phyloP scores from a whole-genome alignment of 2,888 invertebrate genomes.

The Nomada hirtipes region DNA sequence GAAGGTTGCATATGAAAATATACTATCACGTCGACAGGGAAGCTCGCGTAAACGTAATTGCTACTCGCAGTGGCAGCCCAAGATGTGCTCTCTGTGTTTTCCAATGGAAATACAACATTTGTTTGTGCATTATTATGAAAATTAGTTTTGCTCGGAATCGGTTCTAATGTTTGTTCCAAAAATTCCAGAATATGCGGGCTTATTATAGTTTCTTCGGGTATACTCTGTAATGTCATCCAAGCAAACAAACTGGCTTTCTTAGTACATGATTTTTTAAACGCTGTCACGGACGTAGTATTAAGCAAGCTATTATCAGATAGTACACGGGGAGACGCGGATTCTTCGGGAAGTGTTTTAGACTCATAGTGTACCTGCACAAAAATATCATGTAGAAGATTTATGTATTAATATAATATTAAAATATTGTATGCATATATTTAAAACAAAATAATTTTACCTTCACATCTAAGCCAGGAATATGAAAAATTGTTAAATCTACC shows the following conservation, averaged over 20 bases:
- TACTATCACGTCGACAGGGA: constrained; percentile 99
- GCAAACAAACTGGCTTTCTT: constrained; percentile 96
- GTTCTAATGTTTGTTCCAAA: constrained; percentile 98
- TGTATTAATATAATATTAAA: neutral
- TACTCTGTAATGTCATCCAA: constrained; percentile 98
- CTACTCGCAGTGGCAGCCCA: constrained; percentile 81
- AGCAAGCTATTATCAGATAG: constrained; percentile 80
- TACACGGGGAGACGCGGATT: constrained; percentile 85
- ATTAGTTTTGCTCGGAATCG: constrained; percentile 91
- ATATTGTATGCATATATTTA: neutral
- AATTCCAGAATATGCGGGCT: constrained; percentile 99
- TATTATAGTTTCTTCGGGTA: constrained; percentile 98
- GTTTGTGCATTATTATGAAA: constrained; percentile 77
- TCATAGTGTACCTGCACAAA: constrained; percentile 90
- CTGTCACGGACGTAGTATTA: constrained; percentile 75
- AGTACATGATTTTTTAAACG: constrained; percentile 87
- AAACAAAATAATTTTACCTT: constrained; percentile 85
- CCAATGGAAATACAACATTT: constrained; percentile 77
- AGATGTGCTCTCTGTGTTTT: constrained; percentile 81
- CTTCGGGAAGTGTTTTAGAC: constrained; percentile 90
- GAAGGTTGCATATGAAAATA: constrained; percentile 99
- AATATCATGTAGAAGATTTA: neutral
- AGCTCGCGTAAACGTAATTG: constrained; percentile 94
- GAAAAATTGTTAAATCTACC: constrained; percentile 93
- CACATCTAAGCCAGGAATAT: constrained; percentile 96